phyloP scores from a whole-genome alignment of 2,888 invertebrate genomes.

The Chymomyza procnemis region DNA sequence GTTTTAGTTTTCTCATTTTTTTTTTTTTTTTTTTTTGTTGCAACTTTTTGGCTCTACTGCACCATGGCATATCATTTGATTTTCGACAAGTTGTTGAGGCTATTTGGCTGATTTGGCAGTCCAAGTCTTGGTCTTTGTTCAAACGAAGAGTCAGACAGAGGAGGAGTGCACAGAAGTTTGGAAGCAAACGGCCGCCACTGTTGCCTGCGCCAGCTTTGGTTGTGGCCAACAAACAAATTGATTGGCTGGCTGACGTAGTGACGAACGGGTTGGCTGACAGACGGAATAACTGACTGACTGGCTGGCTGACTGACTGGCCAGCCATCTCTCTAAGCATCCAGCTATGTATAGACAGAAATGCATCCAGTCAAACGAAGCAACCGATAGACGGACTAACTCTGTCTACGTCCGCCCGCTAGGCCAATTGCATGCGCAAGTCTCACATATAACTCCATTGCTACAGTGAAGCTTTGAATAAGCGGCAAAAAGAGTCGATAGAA shows the following conservation, averaged over 20 bases:
- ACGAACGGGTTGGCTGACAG: background rate
- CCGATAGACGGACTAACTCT: background rate
- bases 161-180: background rate
- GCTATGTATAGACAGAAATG: no score
- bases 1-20: no score
- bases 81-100: conserved; percentile 70
- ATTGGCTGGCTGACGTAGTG: conserved; percentile 44
- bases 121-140: conserved; percentile 10
- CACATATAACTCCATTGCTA: background rate
- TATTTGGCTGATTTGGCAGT: conserved; percentile 67
- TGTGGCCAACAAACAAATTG: conserved; percentile 35
- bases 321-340: no score
- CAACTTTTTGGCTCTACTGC: conserved; percentile 15
- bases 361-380: no score
- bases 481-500: no score
- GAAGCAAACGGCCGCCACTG: no score
- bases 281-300: no score
- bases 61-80: conserved; percentile 72
- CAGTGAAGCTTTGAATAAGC: background rate
- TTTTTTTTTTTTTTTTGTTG: background rate
- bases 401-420: background rate
- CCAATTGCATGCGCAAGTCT: background rate
- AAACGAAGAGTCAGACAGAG: background rate
- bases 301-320: no score
- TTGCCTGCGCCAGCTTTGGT: no score